Percentiles rank a stretch among this genome's conserved stretches.
These are phyloP conservation scores for Mechanitis mazaeus DNA, from an alignment of 2,888 invertebrate species.

Conservation along the genomic window DNA sequence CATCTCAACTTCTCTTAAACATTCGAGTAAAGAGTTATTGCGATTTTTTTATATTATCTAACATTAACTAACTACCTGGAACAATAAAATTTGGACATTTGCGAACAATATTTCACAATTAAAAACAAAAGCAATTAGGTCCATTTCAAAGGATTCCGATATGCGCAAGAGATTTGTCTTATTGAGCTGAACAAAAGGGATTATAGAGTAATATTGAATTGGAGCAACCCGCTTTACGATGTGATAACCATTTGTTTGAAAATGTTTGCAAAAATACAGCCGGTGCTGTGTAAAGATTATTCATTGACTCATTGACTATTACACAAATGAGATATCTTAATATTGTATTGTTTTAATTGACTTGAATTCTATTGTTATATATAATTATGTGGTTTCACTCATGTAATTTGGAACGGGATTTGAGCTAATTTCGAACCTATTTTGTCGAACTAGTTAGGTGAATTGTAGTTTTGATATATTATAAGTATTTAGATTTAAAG, in stretches of 20 bases:
- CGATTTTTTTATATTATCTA: background rate
- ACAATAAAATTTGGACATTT: background rate
- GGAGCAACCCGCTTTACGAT: constrained; percentile 58
- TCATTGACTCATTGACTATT: constrained; percentile 12
- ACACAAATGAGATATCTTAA: constrained; percentile 11
- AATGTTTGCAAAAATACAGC: constrained; percentile 53
- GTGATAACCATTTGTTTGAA: constrained; percentile 17
- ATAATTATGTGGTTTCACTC: no score
- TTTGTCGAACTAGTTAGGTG: no score
- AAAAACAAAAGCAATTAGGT: constrained; percentile 57
- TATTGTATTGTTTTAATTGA: constrained; percentile 4
- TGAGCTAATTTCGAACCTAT: no score
- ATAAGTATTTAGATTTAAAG: constrained; percentile 1
- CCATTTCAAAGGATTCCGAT: constrained; percentile 56
- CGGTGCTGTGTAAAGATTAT: constrained; percentile 32
- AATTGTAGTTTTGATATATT: background rate
- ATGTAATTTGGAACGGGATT: no score
- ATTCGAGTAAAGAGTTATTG: background rate
- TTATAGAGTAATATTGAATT: constrained; percentile 56
- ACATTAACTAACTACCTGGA: background rate
- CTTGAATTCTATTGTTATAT: background rate
- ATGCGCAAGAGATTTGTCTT: constrained; percentile 60
- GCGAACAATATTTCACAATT: constrained; percentile 29
- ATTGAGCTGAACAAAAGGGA: constrained; percentile 61
- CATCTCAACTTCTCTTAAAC: no score